Percentiles rank a stretch among this genome's conserved stretches.
Conservation (phyloP, 2,888 invertebrate genomes). For the Helobdella robusta region DNA sequence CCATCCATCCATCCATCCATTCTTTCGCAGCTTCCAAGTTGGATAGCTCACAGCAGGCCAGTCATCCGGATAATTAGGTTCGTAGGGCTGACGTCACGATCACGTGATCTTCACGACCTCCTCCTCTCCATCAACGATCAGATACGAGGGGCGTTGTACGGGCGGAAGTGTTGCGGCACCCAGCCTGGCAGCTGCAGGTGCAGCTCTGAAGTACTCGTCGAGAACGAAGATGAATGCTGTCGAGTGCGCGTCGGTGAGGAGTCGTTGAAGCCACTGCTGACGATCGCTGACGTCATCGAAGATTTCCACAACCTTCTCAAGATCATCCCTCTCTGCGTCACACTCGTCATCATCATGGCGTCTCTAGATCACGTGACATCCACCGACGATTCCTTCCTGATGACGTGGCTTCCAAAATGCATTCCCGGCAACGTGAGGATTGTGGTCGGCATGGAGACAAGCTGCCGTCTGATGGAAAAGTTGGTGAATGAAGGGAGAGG, state of each 20-base stretch:
- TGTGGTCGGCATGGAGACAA: conserved; percentile 39
- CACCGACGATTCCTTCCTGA: conserved; percentile 30
- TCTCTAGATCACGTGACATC: conserved; percentile 33
- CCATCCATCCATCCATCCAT: too few species aligned
- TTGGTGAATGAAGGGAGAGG: conserved; percentile 35
- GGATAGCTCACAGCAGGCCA: not conserved
- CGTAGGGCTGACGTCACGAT: conserved; percentile 1
- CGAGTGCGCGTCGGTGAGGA: not conserved
- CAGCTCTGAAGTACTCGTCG: not conserved
- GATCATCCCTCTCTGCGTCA: conserved; percentile 37
- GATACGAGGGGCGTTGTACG: not conserved
- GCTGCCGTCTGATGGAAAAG: conserved; percentile 36
- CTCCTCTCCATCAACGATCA: conserved; percentile 12
- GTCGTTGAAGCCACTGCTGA: conserved; percentile 29
- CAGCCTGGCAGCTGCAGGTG: not conserved
- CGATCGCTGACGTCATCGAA: conserved; percentile 39
- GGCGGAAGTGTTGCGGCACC: not conserved
- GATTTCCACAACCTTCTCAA: conserved; percentile 39
- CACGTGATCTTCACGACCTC: not conserved
- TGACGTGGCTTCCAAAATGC: conserved; percentile 38
- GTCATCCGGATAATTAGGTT: conserved; percentile 19
- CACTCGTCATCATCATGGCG: conserved; percentile 39
- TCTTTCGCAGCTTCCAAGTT: not conserved
- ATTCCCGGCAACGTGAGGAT: conserved; percentile 43
- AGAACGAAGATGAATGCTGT: too few species aligned